A percentile compares a stretch with the other conserved stretches of the same genome.
phyloP scores from a whole-genome alignment of 2,797 vertebrate genomes.

The Scyliorhinus canicula region DNA sequence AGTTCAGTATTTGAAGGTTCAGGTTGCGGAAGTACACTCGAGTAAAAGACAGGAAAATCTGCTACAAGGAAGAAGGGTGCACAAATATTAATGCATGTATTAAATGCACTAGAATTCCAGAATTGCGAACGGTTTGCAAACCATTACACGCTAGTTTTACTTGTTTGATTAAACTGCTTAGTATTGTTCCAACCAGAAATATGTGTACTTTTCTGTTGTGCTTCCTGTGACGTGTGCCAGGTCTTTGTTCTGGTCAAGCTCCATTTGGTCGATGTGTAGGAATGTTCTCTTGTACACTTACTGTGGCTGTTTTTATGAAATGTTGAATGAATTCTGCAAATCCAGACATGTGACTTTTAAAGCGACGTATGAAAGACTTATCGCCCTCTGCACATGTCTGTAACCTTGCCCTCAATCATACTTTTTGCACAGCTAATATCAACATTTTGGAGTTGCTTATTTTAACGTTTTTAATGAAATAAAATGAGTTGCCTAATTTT shows the following conservation, averaged over 20 bases:
- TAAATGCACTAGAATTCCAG: neutral
- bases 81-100: neutral
- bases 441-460: neutral
- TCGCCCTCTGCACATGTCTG: neutral
- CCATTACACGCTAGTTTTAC: neutral
- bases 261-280: neutral
- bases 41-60: too few species aligned
- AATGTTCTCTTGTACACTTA: neutral
- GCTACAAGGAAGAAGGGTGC: neutral
- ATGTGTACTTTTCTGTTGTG: neutral
- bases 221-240: neutral
- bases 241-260: slow-evolving; percentile 1
- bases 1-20: neutral
- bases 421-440: neutral
- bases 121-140: neutral
- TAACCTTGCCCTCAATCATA: neutral
- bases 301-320: neutral
- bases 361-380: neutral
- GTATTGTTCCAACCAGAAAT: neutral
- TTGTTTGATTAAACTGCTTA: neutral
- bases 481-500: neutral
- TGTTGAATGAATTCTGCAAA: neutral
- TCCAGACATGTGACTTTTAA: neutral
- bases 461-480: neutral
- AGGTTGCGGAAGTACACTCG: too few species aligned